phyloP scores from a whole-genome alignment of 2,888 invertebrate genomes.

The Drosophila infuscata region DNA sequence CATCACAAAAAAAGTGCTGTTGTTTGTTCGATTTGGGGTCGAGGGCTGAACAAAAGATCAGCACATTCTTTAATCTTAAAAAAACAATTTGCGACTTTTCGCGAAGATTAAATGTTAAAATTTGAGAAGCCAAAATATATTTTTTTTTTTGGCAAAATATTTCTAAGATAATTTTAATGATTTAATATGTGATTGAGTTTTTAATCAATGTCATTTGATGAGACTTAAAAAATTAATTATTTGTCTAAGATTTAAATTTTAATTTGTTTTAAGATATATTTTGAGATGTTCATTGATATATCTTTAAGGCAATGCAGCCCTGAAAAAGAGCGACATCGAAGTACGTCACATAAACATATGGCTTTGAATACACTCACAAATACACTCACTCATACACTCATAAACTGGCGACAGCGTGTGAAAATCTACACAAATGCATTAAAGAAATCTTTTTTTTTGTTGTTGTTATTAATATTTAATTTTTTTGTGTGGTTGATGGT shows the following conservation, averaged over 20 bases:
- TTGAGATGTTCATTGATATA: not conserved
- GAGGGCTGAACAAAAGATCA: constrained; percentile 33
- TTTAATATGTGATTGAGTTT: not conserved
- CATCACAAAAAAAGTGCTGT: constrained; percentile 9
- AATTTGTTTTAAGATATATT: not conserved
- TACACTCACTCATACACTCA: constrained; percentile 10
- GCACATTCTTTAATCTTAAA: not conserved
- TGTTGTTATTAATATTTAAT: constrained; percentile 11
- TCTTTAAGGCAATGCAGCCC: constrained; percentile 23
- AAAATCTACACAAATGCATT: constrained; percentile 54
- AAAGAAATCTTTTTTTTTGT: constrained; percentile 1
- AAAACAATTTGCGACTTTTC: not conserved
- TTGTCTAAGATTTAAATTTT: not conserved
- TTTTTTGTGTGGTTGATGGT: constrained; percentile 11
- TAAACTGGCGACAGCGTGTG: constrained; percentile 70
- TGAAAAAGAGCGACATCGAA: constrained; percentile 31
- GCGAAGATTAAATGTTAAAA: not conserved
- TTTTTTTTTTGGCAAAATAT: not conserved
- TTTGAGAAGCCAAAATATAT: not conserved
- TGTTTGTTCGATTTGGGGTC: constrained; percentile 23
- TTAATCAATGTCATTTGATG: not conserved
- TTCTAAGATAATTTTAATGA: not conserved
- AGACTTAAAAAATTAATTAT: not conserved
- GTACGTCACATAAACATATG: constrained; percentile 41
- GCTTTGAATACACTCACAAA: constrained; percentile 16